These are phyloP conservation scores for Saguinus midas DNA, from an alignment of 2,113 vertebrate genomes.

Conservation along the genomic window DNA sequence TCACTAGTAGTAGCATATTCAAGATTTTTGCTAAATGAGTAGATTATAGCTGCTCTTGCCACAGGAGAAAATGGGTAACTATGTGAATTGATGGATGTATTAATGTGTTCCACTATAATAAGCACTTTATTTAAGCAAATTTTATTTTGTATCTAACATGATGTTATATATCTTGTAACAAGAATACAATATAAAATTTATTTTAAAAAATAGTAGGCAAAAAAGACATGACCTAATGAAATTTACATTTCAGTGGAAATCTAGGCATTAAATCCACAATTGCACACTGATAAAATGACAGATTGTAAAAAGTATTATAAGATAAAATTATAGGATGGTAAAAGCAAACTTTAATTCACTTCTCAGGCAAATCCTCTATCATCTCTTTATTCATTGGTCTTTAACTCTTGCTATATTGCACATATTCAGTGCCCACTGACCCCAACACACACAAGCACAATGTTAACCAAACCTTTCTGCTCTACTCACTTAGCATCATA, in stretches of 20 bases:
- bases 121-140: neutral
- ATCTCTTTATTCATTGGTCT: neutral
- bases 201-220: neutral
- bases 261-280: neutral
- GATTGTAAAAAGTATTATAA: neutral
- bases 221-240: neutral
- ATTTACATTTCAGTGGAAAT: neutral
- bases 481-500: neutral
- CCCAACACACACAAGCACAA: fast-evolving
- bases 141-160: neutral
- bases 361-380: neutral
- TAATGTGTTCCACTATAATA: neutral
- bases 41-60: neutral
- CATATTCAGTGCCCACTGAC: fast-evolving
- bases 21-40: neutral
- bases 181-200: neutral
- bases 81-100: neutral
- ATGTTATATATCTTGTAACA: neutral
- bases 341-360: neutral
- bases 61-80: neutral
- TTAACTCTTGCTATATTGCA: neutral
- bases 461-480: neutral
- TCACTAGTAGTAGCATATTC: neutral
- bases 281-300: neutral
- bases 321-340: neutral